Evolutionary conservation across 2,888 invertebrate genomes (phyloP).

Genomic region (Andrena camellia): DNA sequence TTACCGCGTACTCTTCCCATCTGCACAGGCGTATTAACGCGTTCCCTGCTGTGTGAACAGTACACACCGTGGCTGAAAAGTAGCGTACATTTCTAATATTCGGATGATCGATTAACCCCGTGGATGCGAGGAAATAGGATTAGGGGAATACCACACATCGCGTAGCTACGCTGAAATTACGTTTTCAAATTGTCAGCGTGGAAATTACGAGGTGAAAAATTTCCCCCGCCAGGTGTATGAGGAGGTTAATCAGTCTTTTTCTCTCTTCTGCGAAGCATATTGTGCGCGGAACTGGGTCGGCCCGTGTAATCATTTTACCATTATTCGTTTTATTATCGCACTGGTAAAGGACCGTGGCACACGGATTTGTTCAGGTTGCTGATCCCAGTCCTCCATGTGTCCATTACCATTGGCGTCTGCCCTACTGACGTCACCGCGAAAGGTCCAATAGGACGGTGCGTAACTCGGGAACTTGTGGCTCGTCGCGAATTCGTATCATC

Average conservation of each 20-base stretch:
- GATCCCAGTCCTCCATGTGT: conserved; percentile 33
- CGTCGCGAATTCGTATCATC: conserved; percentile 44
- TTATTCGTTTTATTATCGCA: conserved; percentile 38
- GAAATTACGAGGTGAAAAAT: neutral
- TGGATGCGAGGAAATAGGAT: too few relatives aligned
- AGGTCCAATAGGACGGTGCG: conserved; percentile 46
- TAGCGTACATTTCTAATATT: too few relatives aligned
- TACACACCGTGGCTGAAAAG: too few relatives aligned
- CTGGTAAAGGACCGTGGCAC: conserved; percentile 19
- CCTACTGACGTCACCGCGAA: conserved; percentile 65
- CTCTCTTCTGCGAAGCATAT: neutral
- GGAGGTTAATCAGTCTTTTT: neutral
- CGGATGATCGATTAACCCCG: too few relatives aligned
- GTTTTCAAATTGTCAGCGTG: too few relatives aligned
- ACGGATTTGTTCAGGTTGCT: conserved; percentile 39
- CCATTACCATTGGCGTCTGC: conserved; percentile 62
- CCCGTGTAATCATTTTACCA: conserved; percentile 20
- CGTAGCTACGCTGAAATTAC: too few relatives aligned
- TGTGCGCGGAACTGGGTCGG: conserved; percentile 18
- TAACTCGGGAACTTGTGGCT: conserved; percentile 21
- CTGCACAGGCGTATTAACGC: neutral
- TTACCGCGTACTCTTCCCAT: neutral
- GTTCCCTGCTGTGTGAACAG: neutral
- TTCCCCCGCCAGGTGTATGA: neutral
- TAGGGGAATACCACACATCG: too few relatives aligned